phyloP scores from a whole-genome alignment of 2,888 invertebrate genomes.

The Antitype chi region DNA sequence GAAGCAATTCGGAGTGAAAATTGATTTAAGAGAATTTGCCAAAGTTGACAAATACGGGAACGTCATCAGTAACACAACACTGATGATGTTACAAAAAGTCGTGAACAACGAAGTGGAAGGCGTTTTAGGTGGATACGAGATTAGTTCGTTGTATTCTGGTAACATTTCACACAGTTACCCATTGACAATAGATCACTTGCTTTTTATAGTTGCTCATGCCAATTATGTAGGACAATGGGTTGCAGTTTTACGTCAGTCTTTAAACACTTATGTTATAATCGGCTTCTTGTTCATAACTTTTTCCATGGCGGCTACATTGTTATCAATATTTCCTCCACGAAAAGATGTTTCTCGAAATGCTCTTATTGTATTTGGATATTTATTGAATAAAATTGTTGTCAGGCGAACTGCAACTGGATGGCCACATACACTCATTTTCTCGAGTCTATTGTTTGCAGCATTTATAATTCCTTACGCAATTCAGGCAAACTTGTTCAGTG shows the following conservation, averaged over 20 bases:
- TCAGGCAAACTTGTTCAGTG: constrained; percentile 68
- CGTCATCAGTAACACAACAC: constrained; percentile 57
- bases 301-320: constrained; percentile 54
- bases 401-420: constrained; percentile 56
- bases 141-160: constrained; percentile 7
- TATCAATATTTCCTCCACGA: constrained; percentile 65
- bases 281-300: constrained; percentile 58
- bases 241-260: constrained; percentile 43
- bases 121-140: constrained; percentile 54
- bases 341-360: constrained; percentile 61
- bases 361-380: constrained; percentile 70
- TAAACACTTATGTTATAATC: constrained; percentile 24
- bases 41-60: constrained; percentile 67
- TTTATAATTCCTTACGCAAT: constrained; percentile 69
- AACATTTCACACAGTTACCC: constrained; percentile 65
- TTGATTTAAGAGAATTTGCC: constrained; percentile 62
- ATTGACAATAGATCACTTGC: constrained; percentile 51
- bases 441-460: constrained; percentile 64
- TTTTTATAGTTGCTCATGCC: constrained; percentile 54
- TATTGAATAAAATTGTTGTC: constrained; percentile 65
- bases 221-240: constrained; percentile 49
- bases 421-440: constrained; percentile 63
- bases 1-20: constrained; percentile 56
- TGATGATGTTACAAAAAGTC: constrained; percentile 64
- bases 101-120: constrained; percentile 68